phyloP scores from a whole-genome alignment of 1,140 invertebrate species.

The Asbolus verrucosus region DNA sequence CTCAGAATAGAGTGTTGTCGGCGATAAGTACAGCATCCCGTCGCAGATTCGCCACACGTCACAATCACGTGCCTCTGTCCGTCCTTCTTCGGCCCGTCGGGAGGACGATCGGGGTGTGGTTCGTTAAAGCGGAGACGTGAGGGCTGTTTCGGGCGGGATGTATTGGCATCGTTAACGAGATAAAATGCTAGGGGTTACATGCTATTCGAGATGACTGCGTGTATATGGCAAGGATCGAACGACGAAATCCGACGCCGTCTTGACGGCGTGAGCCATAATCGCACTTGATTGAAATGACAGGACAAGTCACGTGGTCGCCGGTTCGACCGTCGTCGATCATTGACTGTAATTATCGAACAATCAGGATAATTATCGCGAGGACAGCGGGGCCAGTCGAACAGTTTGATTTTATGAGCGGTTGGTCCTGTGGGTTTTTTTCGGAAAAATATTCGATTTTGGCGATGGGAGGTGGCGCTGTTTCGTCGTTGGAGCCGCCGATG shows the following conservation, averaged over 20 bases:
- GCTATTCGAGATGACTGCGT: conserved; percentile 43
- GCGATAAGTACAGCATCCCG: conserved; percentile 36
- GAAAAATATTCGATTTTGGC: no score
- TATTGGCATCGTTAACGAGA: conserved; percentile 55
- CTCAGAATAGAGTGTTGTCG: conserved; percentile 5
- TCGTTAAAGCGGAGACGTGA: neutral
- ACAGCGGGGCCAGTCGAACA: no score
- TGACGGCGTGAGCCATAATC: no score
- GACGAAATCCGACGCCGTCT: no score
- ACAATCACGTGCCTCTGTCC: neutral
- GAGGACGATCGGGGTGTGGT: conserved; percentile 2
- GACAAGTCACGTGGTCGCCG: no score
- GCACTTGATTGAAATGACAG: no score
- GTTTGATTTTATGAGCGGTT: no score
- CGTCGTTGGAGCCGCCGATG: conserved; percentile 11
- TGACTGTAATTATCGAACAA: no score
- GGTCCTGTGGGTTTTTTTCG: no score
- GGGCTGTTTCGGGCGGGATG: neutral
- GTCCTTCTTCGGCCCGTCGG: neutral
- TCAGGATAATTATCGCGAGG: no score
- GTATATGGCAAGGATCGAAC: conserved; percentile 38
- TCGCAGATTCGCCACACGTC: neutral
- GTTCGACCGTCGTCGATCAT: no score
- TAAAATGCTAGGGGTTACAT: conserved; percentile 55
- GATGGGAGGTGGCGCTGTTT: neutral